Percentiles rank a stretch among this genome's conserved stretches.
phyloP scores from a whole-genome alignment of 2,797 vertebrate genomes.

The Peromyscus attwateri region DNA sequence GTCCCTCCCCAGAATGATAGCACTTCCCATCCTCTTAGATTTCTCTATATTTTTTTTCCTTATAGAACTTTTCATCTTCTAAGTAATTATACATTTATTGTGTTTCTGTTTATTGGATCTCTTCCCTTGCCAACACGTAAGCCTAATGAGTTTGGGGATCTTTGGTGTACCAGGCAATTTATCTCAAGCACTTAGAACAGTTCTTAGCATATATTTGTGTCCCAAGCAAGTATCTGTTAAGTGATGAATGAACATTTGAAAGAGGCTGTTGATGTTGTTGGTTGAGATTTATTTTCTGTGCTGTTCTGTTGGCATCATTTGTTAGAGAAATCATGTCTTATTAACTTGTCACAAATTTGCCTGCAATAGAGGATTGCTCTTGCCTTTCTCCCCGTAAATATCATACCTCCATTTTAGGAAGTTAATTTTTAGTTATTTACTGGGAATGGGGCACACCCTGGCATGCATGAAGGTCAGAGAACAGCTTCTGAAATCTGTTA shows the following conservation, averaged over 20 bases:
- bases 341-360: constrained; percentile 27
- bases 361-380: not conserved
- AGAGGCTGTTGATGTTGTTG: not conserved
- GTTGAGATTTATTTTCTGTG: not conserved
- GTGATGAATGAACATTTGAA: constrained; percentile 30
- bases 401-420: not conserved
- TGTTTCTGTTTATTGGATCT: constrained; percentile 18
- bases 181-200: not conserved
- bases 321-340: constrained; percentile 48
- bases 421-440: not conserved
- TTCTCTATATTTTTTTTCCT: not conserved
- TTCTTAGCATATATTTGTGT: not conserved
- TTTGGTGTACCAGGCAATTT: not conserved
- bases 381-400: not conserved
- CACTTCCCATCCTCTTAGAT: not conserved
- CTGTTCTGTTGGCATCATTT: not conserved
- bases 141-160: constrained; percentile 17
- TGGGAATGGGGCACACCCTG: not conserved
- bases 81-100: not conserved
- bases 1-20: not conserved
- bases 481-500: not conserved
- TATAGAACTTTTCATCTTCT: not conserved
- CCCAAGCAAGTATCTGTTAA: constrained; percentile 36
- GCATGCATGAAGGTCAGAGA: not conserved
- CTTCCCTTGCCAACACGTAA: not conserved